phyloP scores from a whole-genome alignment of 2,113 vertebrate genomes.

The Vidua macroura region DNA sequence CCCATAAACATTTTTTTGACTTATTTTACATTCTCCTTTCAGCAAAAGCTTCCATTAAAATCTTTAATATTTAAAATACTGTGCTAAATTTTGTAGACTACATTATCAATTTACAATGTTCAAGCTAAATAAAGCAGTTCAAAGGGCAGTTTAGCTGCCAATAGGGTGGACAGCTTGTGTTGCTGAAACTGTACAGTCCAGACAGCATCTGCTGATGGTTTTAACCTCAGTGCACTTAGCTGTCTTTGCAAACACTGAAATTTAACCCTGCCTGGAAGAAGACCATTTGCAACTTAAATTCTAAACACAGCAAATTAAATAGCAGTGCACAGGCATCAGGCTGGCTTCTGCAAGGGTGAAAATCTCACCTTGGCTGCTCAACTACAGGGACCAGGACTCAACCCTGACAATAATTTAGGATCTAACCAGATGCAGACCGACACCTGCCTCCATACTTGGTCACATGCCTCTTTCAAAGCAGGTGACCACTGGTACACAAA shows the following conservation, averaged over 20 bases:
- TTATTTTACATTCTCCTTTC: neutral
- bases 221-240: neutral
- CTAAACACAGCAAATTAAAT: neutral
- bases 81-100: neutral
- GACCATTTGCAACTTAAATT: neutral
- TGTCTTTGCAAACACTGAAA: neutral
- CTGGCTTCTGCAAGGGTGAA: neutral
- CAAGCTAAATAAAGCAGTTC: neutral
- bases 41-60: neutral
- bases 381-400: neutral
- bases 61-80: constrained; percentile 12
- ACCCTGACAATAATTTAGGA: neutral
- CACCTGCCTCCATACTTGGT: neutral
- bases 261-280: neutral
- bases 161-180: neutral
- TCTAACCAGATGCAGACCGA: neutral
- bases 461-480: neutral
- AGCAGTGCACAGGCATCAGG: neutral
- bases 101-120: neutral
- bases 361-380: neutral
- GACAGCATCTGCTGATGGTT: neutral
- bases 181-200: neutral
- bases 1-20: neutral
- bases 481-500: neutral
- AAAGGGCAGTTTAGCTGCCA: neutral